Conservation (phyloP, 2,888 invertebrate genomes). For the Argyresthia albistria region DNA sequence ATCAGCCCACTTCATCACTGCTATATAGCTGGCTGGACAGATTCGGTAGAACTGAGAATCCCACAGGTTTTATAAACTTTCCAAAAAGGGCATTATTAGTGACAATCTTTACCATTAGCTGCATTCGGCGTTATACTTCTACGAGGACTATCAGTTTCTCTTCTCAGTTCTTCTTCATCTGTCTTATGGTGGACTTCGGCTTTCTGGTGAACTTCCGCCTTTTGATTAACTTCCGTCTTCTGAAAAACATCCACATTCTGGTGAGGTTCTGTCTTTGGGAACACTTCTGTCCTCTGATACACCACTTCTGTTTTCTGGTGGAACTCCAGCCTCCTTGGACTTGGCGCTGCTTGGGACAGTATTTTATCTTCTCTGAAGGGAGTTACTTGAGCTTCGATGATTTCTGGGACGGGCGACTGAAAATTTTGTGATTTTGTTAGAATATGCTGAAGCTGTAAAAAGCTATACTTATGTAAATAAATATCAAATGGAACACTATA, state of each 20-base stretch:
- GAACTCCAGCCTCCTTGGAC: too few relatives aligned
- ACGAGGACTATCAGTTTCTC: conserved; percentile 57
- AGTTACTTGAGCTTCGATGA: conserved; percentile 23
- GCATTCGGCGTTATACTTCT: conserved; percentile 61
- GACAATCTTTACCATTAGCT: conserved; percentile 37
- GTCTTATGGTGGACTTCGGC: conserved; percentile 25
- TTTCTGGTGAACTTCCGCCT: not conserved
- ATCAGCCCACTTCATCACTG: too few relatives aligned
- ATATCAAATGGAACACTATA: too few relatives aligned
- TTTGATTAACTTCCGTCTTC: not conserved
- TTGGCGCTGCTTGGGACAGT: not conserved
- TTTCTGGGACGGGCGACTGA: conserved; percentile 44
- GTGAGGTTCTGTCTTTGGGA: too few relatives aligned
- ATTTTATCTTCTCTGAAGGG: conserved; percentile 6
- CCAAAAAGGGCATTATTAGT: too few relatives aligned
- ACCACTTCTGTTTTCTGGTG: not conserved
- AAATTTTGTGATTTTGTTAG: conserved; percentile 1
- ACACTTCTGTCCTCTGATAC: not conserved
- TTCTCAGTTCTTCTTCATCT: conserved; percentile 51
- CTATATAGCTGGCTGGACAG: too few relatives aligned
- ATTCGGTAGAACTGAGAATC: not conserved
- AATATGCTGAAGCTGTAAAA: too few relatives aligned
- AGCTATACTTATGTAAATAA: too few relatives aligned
- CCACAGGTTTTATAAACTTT: too few relatives aligned
- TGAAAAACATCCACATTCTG: too few relatives aligned